Percentiles rank a stretch among this genome's conserved stretches.
Conservation (phyloP, 1,140 invertebrate species). For the Formica selysi region DNA sequence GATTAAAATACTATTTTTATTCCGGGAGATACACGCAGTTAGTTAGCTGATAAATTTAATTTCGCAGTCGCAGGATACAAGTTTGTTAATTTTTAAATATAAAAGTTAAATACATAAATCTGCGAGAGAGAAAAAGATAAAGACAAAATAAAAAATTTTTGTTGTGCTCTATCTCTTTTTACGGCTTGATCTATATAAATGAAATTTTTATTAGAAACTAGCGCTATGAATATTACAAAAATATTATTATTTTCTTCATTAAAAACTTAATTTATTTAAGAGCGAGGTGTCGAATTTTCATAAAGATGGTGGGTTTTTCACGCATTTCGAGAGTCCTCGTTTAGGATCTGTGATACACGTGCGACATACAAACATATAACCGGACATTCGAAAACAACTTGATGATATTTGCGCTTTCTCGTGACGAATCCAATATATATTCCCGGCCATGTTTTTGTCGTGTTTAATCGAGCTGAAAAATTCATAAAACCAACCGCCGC, state of each 20-base stretch:
- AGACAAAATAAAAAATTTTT: no score
- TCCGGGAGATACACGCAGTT: no score
- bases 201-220: no score
- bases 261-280: no score
- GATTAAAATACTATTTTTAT: not conserved
- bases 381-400: conserved; percentile 11
- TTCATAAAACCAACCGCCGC: conserved; percentile 64
- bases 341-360: not conserved
- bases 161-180: no score
- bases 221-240: no score
- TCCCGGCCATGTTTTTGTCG: conserved; percentile 39
- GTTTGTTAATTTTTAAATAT: not conserved
- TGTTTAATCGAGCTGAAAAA: conserved; percentile 61
- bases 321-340: not conserved
- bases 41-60: not conserved
- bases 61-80: not conserved
- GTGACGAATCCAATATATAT: conserved; percentile 38
- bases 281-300: no score
- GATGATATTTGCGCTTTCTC: conserved; percentile 42
- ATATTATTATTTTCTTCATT: no score
- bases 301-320: no score
- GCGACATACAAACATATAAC: not conserved
- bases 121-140: not conserved
- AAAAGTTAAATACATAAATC: not conserved
- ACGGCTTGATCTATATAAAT: no score